phyloP scores from a whole-genome alignment of 2,888 invertebrate species.

The Prenolepis imparis region DNA sequence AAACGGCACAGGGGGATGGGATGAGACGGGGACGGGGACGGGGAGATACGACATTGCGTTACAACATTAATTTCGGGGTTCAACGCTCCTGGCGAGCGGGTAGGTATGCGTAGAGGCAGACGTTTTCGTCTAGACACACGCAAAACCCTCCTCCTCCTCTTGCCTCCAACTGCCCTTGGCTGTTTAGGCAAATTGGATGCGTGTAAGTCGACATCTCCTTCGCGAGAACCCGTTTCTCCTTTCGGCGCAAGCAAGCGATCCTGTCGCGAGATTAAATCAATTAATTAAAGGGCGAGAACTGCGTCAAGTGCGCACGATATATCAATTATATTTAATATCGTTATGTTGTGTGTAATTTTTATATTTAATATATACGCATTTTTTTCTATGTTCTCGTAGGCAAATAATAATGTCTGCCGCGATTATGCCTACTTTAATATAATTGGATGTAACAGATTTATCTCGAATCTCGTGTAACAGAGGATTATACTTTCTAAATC shows the following conservation, averaged over 20 bases:
- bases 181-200: constrained; percentile 32
- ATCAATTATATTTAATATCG: neutral
- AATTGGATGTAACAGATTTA: neutral
- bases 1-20: constrained; percentile 50
- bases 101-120: constrained; percentile 59
- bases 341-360: neutral
- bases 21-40: constrained; percentile 59
- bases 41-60: constrained; percentile 71
- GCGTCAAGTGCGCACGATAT: neutral
- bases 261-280: constrained; percentile 8
- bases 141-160: constrained; percentile 69
- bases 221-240: constrained; percentile 31
- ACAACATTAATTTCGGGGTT: constrained; percentile 80
- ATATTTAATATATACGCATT: neutral
- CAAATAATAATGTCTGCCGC: neutral
- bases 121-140: constrained; percentile 72
- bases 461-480: neutral
- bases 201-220: constrained; percentile 29
- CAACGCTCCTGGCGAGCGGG: constrained; percentile 74
- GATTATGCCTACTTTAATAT: neutral
- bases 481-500: neutral
- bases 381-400: neutral
- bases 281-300: constrained; percentile 7
- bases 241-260: constrained; percentile 4
- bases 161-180: constrained; percentile 11